phyloP scores from a whole-genome alignment of 2,113 vertebrate species.

The Psephotus haematonotus region DNA sequence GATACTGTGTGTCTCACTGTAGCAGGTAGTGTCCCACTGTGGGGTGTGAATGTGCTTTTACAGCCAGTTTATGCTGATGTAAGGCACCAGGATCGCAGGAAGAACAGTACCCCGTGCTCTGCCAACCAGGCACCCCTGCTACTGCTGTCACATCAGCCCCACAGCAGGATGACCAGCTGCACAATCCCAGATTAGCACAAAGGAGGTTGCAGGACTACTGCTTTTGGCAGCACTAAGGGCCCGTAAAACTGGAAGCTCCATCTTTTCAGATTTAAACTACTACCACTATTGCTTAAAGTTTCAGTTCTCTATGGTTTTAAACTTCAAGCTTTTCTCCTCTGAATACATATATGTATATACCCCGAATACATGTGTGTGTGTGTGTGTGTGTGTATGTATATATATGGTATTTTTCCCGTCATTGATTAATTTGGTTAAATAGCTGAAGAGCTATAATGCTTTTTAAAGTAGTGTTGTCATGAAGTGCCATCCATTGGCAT shows the following conservation, averaged over 20 bases:
- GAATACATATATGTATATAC: background rate
- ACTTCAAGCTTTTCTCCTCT: background rate
- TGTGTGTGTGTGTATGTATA: background rate
- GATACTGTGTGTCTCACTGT: background rate
- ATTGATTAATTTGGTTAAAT: background rate
- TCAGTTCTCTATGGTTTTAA: background rate
- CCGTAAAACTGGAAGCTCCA: background rate
- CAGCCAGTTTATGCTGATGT: background rate
- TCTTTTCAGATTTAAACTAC: background rate
- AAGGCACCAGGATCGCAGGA: background rate
- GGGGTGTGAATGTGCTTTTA: background rate
- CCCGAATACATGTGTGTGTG: background rate
- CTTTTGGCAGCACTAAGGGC: background rate
- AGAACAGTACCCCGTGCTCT: background rate
- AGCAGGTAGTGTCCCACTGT: background rate
- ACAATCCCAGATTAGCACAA: fast-evolving
- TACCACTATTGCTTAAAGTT: background rate
- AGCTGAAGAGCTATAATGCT: background rate
- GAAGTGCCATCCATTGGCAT: background rate
- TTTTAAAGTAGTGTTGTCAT: background rate
- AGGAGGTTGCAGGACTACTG: background rate
- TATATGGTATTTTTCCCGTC: background rate
- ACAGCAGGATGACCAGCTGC: background rate
- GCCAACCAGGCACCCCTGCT: background rate
- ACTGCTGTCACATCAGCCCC: background rate